Percentiles rank a stretch among this genome's conserved stretches.
Conservation (phyloP, 1,140 invertebrate genomes). For the Drosophila kepulauana region DNA sequence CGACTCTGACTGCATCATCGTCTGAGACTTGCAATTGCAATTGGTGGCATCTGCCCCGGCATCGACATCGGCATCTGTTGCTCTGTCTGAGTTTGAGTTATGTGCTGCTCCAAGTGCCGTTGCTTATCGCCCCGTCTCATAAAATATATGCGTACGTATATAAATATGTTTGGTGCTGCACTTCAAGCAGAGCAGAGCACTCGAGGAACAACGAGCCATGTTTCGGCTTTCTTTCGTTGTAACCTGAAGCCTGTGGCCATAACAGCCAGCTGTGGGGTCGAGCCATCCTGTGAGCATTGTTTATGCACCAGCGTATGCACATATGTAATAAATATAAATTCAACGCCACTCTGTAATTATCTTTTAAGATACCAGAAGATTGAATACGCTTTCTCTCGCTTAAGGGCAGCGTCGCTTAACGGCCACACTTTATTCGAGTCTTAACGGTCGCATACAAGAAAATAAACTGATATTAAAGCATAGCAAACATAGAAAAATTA, state of each 20-base stretch:
- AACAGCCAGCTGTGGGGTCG: constrained; percentile 42
- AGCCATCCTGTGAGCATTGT: constrained; percentile 21
- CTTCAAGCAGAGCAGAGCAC: constrained; percentile 30
- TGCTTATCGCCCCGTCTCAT: constrained; percentile 59
- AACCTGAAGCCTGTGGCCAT: constrained; percentile 67
- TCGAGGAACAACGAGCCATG: constrained; percentile 18
- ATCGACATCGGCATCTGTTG: neutral
- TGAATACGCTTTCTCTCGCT: neutral
- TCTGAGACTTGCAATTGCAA: neutral
- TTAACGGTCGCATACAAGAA: no score
- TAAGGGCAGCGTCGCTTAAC: neutral
- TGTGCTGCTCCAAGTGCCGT: constrained; percentile 41
- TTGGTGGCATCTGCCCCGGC: neutral
- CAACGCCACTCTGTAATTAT: neutral
- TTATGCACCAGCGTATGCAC: neutral
- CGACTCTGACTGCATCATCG: neutral
- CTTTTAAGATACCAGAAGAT: neutral
- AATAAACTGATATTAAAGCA: no score
- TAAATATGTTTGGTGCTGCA: constrained; percentile 7
- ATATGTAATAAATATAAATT: constrained; percentile 37
- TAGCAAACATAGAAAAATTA: no score
- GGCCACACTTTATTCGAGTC: no score
- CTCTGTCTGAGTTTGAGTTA: constrained; percentile 22
- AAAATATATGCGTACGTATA: constrained; percentile 52
- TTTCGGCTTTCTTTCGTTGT: constrained; percentile 52